These are phyloP conservation scores for Mactromeris polynyma DNA, from an alignment of 2,888 invertebrate species.

Conservation along the genomic window DNA sequence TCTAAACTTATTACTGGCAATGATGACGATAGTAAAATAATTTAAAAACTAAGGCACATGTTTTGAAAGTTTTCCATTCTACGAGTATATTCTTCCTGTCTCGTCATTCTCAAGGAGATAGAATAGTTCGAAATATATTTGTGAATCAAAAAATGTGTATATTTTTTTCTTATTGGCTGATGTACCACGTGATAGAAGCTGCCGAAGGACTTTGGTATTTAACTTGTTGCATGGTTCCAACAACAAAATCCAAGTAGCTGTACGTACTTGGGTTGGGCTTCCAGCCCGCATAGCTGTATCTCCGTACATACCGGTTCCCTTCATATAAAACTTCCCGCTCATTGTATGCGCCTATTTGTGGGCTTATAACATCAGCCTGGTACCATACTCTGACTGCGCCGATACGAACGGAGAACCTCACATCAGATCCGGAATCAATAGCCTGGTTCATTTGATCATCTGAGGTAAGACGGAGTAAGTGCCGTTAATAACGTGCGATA, in stretches of 20 bases:
- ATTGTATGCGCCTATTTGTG: neutral
- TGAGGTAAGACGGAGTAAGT: neutral
- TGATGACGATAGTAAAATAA: too few relatives aligned
- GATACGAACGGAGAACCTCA: neutral
- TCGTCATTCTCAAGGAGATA: too few relatives aligned
- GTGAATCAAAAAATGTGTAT: too few relatives aligned
- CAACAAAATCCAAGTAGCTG: neutral
- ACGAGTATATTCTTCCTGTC: too few relatives aligned
- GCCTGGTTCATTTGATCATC: neutral
- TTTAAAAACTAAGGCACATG: too few relatives aligned
- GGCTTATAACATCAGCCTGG: neutral
- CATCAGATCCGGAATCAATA: neutral
- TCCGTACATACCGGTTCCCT: neutral
- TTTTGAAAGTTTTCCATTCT: too few relatives aligned
- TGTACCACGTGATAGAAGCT: too few relatives aligned
- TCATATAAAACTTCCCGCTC: conserved; percentile 7
- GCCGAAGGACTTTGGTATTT: too few relatives aligned
- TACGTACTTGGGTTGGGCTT: neutral
- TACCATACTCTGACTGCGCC: neutral
- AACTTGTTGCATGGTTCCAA: neutral
- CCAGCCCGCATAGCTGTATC: conserved; percentile 10
- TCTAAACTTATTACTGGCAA: too few relatives aligned
- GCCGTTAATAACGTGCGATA: too few relatives aligned
- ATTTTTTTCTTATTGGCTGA: too few relatives aligned
- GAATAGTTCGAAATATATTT: too few relatives aligned